Base-by-base conservation (phyloP, 37 sponge, comb jelly and placozoan genomes). In the Hexactinellida sp. region DNA sequence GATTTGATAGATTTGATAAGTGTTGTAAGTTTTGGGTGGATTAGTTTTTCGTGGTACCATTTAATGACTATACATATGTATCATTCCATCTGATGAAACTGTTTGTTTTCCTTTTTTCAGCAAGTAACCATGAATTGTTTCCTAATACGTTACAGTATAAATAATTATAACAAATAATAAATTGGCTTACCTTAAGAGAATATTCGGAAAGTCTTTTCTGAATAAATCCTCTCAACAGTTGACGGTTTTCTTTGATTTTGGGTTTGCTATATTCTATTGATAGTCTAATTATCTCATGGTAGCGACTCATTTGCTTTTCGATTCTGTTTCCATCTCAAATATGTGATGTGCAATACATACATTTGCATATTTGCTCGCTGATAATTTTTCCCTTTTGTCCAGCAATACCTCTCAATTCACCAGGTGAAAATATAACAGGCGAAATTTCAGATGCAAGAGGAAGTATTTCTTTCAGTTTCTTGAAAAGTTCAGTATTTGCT, bases 21-120 rank as follows among this genome's bases (percentile, higher is more conserved):
- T n/a, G 21, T 23, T 63, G 76, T 63, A 63, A 25, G 30, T 63
- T 63, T 63, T 23, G 76, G 76, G 30, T 63, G 76, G 3, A 21
- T 10, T 10, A 32, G 76, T 63, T 63, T 63, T 5, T 63, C 76
- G 30, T 63, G 76, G 76, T 25, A 63, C 32, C 76, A 63, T 10
- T 63, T 23, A 63, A n/a, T 63, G 13, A n/a, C 76, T 21, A 63
- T n/a, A n/a, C n/a, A n/a, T 63, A 21, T 10, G 76, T 63, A 63
- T 21, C 76, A 63, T 63, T 63, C 76, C 76, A 63, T 63, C 76
- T 63, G 76, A 63, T n/a, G 13, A 63, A 63, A 63, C 76, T 32
- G 13, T 63, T 63, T 63, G 5, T 16, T 25, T 23, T 63, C 76
- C 76, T 63, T 63, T 63, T 63, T 63, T 63, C 76, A 63, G 76